phyloP scores from a whole-genome alignment of 2,888 invertebrate genomes.

The Cheilosia scutellata region DNA sequence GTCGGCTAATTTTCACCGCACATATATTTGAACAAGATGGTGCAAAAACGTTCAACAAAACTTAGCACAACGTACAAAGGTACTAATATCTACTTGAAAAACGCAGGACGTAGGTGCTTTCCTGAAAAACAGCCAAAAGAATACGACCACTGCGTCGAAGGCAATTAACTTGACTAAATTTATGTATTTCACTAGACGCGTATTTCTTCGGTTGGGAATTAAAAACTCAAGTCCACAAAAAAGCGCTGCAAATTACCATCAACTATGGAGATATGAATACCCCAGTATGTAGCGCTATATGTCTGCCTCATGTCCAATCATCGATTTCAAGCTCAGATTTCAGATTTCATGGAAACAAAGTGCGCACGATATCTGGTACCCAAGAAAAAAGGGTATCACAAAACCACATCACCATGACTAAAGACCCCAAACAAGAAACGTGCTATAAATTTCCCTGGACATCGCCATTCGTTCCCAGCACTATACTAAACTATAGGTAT shows the following conservation, averaged over 20 bases:
- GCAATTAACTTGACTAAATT: conserved; percentile 32
- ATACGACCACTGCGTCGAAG: background rate
- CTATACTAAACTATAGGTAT: conserved; percentile 34
- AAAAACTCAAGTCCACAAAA: conserved; percentile 13
- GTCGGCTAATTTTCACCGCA: too few species aligned
- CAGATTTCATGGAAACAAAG: conserved; percentile 59
- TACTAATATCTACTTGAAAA: background rate
- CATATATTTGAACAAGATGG: background rate
- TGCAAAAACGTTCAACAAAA: background rate
- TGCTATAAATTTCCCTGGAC: conserved; percentile 72
- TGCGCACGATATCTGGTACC: background rate
- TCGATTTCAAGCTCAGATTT: conserved; percentile 60
- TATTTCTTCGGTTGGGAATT: conserved; percentile 22
- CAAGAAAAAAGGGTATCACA: conserved; percentile 52
- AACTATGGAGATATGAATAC: background rate
- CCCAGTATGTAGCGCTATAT: background rate
- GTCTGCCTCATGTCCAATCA: conserved; percentile 25
- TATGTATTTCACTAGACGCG: conserved; percentile 38
- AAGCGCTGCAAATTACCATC: conserved; percentile 30
- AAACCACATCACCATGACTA: conserved; percentile 74
- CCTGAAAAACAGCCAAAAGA: background rate
- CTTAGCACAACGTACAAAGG: background rate
- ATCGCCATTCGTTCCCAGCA: conserved; percentile 62
- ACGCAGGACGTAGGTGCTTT: background rate
- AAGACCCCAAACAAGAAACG: conserved; percentile 73